Base-by-base conservation (phyloP, 2,888 invertebrate genomes). In the Pegoplata infirma region DNA sequence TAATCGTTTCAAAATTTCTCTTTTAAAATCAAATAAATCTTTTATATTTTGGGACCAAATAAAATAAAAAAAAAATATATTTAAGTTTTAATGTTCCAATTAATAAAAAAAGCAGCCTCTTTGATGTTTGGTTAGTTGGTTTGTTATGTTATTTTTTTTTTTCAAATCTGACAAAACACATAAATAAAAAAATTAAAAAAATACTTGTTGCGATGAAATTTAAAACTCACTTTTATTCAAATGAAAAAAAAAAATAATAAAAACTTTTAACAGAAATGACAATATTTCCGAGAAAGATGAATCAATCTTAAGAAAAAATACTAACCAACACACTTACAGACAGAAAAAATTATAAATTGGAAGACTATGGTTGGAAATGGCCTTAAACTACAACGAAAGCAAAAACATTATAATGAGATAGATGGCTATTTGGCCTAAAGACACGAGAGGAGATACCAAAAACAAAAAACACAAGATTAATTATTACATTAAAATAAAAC, bases 401-500 rank as follows among this genome's bases (percentile, higher is more conserved):
- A 47, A 28, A 46, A 55, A 40, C 59, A 67, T 46, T 32, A 55
- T 63, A 75, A 63, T 49, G 67, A 68, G 68, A 47, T 55, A 59
- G 71, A 64, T 77, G 59, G n/a, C 49, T 59, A 63, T 40, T 64
- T 67, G 51, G 77, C 58, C 56, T 25, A 23, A 64, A 74, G 69
- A 55, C 28, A 72, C 23, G 56, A 28, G 47, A 58, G 19, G 23
- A 53, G 10, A 63, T 19, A 6, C 14, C 2, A 28, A 25, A n/a
- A n/a, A 19, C 56, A 68, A 21, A 3, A 32, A 7, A 46, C 23
- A 56, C 12, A 80, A 69, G 80, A 80, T 80, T 67, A 76, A 80
- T 80, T 73, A 73, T 76, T 73, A 66, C 76, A 76, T 80, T 73
- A 80, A 73, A 76, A 72, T 68, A 47, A 72, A 76, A 76, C 67